phyloP scores from a whole-genome alignment of 2,888 invertebrate species.

The Pseudococcus viburni region DNA sequence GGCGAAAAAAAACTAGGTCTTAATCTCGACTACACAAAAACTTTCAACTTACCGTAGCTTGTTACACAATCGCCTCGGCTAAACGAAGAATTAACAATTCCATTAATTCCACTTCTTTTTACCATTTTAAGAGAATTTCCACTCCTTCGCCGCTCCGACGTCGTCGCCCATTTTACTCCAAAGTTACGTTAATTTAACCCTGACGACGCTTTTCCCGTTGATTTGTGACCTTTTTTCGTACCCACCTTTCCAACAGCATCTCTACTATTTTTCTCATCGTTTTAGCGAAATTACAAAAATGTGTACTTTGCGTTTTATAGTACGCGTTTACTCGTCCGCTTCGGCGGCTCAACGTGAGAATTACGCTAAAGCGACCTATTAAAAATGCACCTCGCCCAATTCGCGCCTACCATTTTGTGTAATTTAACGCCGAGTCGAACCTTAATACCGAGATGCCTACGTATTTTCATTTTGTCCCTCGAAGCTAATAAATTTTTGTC shows the following conservation, averaged over 20 bases:
- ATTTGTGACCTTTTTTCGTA: neutral
- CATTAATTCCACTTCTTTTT: constrained; percentile 52
- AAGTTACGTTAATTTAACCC: constrained; percentile 45
- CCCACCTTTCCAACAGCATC: neutral
- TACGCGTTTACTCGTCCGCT: too few relatives aligned
- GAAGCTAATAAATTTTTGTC: too few relatives aligned
- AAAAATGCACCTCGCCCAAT: too few relatives aligned
- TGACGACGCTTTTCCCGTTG: constrained; percentile 6
- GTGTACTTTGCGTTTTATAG: neutral
- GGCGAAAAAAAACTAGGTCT: neutral
- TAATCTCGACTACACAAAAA: constrained; percentile 1
- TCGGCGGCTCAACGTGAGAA: too few relatives aligned
- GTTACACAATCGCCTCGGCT: constrained; percentile 33
- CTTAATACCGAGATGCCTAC: too few relatives aligned
- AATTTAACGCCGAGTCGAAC: too few relatives aligned
- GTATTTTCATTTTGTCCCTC: too few relatives aligned
- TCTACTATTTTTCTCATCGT: neutral
- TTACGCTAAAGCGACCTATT: too few relatives aligned
- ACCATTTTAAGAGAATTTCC: neutral
- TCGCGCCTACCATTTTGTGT: too few relatives aligned
- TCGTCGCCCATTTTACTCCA: neutral
- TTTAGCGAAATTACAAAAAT: constrained; percentile 22
- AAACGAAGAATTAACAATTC: constrained; percentile 53
- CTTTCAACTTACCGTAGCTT: constrained; percentile 32
- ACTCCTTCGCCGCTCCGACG: neutral